Conservation (phyloP, 2,797 vertebrate genomes). For the Vireo griseus region DNA sequence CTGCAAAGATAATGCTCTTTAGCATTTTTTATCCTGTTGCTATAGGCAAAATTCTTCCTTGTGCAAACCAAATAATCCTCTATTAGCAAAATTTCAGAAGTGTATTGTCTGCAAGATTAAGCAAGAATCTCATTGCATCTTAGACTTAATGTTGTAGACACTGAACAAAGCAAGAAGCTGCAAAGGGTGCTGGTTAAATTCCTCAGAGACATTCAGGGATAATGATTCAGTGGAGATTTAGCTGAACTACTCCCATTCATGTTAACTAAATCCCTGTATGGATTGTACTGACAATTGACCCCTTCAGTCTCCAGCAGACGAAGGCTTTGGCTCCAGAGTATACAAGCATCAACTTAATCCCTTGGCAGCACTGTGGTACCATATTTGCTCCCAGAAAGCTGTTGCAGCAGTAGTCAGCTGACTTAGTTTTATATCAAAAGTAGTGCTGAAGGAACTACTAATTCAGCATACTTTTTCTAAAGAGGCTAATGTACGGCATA, state of each 20-base stretch:
- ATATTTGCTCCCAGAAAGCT: neutral
- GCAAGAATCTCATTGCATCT: constrained; percentile 18
- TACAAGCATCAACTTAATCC: neutral
- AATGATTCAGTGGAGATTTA: constrained; percentile 28
- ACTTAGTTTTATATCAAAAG: neutral
- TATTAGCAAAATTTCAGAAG: neutral
- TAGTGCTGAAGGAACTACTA: neutral
- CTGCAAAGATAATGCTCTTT: constrained; percentile 34
- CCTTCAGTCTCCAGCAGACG: neutral
- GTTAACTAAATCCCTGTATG: neutral
- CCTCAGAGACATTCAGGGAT: constrained; percentile 30
- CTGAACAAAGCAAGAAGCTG: constrained; percentile 35
- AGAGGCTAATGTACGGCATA: neutral
- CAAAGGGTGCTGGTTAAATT: constrained; percentile 48
- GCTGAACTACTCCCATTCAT: constrained; percentile 25
- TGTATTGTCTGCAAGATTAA: constrained; percentile 33
- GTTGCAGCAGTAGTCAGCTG: neutral
- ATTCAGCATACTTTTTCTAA: neutral
- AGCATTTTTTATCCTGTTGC: constrained; percentile 25
- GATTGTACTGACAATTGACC: neutral
- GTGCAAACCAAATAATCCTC: constrained; percentile 27
- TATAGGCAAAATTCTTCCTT: constrained; percentile 37
- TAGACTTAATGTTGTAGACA: neutral
- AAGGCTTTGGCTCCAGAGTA: neutral
- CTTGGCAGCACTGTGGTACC: neutral